Conservation (phyloP, 1,140 invertebrate species). For the Hestina assimilis region DNA sequence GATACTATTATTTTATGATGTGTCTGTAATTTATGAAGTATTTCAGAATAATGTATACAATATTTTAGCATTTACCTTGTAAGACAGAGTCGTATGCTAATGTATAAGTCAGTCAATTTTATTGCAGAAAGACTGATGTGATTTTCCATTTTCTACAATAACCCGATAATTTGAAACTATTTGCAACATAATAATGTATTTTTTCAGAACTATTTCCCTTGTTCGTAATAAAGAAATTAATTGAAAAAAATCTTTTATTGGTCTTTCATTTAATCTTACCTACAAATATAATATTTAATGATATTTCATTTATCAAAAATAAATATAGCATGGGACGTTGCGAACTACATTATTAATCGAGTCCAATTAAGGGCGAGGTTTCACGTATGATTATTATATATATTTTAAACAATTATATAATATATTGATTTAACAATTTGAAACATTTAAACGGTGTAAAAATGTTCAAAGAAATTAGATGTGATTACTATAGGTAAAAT, state of each 20-base stretch:
- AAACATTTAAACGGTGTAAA: too few species aligned
- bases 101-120: constrained; percentile 56
- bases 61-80: constrained; percentile 16
- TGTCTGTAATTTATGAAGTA: constrained; percentile 6
- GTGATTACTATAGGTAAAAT: too few species aligned
- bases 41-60: constrained; percentile 17
- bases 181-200: constrained; percentile 53
- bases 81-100: constrained; percentile 12
- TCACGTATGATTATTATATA: too few species aligned
- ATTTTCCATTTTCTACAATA: constrained; percentile 44
- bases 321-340: too few species aligned
- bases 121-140: constrained; percentile 56
- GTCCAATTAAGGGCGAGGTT: too few species aligned
- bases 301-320: too few species aligned
- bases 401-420: too few species aligned
- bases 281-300: background rate
- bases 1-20: constrained; percentile 11
- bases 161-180: constrained; percentile 43
- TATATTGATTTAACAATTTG: too few species aligned
- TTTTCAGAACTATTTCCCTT: constrained; percentile 61
- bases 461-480: too few species aligned
- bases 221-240: constrained; percentile 56
- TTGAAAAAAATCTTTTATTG: background rate
- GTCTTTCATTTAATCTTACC: background rate
- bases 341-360: too few species aligned